These are phyloP conservation scores for Polylopha cassiicola DNA, from an alignment of 2,888 invertebrate genomes.

Conservation along the genomic window DNA sequence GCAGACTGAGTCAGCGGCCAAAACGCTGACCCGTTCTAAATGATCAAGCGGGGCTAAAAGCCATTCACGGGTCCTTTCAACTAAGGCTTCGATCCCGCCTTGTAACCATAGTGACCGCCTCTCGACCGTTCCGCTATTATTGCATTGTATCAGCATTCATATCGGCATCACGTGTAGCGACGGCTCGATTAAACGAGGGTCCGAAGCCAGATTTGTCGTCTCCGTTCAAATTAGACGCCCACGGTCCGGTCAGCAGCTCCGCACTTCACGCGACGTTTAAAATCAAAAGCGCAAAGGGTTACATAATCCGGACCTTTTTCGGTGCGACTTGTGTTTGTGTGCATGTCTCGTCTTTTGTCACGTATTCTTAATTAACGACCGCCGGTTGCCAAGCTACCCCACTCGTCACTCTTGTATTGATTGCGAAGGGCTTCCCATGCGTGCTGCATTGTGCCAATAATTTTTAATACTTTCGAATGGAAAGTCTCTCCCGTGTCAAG, in stretches of 20 bases:
- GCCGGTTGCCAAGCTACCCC: slow-evolving; percentile 62
- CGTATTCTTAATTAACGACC: slow-evolving; percentile 77
- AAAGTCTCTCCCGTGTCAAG: slow-evolving; percentile 10
- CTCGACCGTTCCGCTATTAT: slow-evolving; percentile 52
- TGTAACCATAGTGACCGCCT: slow-evolving; percentile 70
- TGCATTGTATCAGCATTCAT: slow-evolving; percentile 74
- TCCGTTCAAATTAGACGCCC: slow-evolving; percentile 71
- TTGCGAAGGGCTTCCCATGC: slow-evolving; percentile 52
- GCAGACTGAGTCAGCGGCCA: slow-evolving; percentile 56
- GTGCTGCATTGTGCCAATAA: slow-evolving; percentile 44
- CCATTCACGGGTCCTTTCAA: slow-evolving; percentile 59
- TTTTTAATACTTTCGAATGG: slow-evolving; percentile 33
- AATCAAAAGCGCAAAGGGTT: slow-evolving; percentile 77
- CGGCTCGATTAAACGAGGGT: slow-evolving; percentile 67
- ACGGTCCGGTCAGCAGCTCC: slow-evolving; percentile 56
- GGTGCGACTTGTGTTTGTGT: slow-evolving; percentile 66
- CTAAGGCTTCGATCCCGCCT: slow-evolving; percentile 54
- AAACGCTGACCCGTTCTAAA: slow-evolving; percentile 29
- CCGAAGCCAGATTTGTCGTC: slow-evolving; percentile 74
- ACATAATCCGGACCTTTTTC: slow-evolving; percentile 75
- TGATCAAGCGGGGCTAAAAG: slow-evolving; percentile 63
- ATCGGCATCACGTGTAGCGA: slow-evolving; percentile 63
- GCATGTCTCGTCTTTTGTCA: slow-evolving; percentile 77
- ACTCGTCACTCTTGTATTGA: slow-evolving; percentile 70
- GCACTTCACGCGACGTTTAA: slow-evolving; percentile 72